Conservation (phyloP, 1,140 invertebrate genomes). For the Adelges cooleyi region DNA sequence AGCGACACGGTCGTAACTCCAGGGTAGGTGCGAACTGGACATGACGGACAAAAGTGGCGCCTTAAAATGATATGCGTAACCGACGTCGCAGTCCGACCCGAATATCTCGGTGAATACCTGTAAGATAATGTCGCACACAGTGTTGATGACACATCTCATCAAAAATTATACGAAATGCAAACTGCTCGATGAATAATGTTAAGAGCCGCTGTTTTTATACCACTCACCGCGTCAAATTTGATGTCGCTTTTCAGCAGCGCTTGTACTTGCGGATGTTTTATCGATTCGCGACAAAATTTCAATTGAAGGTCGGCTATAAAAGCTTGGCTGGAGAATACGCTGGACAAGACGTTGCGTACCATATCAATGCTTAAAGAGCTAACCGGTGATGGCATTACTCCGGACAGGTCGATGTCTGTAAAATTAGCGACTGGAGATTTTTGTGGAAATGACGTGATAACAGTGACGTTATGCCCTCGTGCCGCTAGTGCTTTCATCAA, state of each 20-base stretch:
- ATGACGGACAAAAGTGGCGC: slow-evolving; percentile 46
- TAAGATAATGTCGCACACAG: no score
- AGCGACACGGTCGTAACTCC: slow-evolving; percentile 41
- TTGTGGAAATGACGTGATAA: slow-evolving; percentile 39
- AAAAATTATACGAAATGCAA: no score
- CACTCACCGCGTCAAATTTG: slow-evolving; percentile 30
- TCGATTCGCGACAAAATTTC: neutral
- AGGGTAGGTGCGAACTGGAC: slow-evolving; percentile 47
- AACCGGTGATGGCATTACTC: neutral
- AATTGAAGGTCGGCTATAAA: slow-evolving; percentile 13
- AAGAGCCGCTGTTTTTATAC: neutral
- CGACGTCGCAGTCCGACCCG: slow-evolving; percentile 31
- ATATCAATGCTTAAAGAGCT: neutral
- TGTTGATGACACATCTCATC: no score
- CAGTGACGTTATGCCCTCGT: slow-evolving; percentile 36
- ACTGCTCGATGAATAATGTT: no score
- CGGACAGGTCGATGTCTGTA: slow-evolving; percentile 38
- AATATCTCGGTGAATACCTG: slow-evolving; percentile 31
- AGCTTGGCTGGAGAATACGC: neutral
- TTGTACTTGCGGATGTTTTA: slow-evolving; percentile 5
- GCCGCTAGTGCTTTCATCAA: slow-evolving; percentile 36
- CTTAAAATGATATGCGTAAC: slow-evolving; percentile 35
- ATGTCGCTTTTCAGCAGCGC: slow-evolving; percentile 16
- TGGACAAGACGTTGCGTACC: neutral
- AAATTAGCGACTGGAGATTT: slow-evolving; percentile 43